Percentiles rank a stretch among this genome's conserved stretches.
Evolutionary conservation across 1,140 invertebrate genomes (phyloP).

Genomic region (Trachelipus rathkii): DNA sequence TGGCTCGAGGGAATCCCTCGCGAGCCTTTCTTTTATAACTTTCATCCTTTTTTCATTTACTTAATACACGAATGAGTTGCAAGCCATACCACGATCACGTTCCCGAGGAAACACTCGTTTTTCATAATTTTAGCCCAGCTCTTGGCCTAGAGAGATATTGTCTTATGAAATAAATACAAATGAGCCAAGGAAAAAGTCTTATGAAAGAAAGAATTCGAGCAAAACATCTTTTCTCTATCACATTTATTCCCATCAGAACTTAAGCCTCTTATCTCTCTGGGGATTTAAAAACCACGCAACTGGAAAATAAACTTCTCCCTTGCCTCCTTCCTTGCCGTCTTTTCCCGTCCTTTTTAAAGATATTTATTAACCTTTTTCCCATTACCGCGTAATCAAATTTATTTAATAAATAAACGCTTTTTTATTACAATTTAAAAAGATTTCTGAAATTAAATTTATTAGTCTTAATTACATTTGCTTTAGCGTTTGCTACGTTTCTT

Average conservation of each 20-base stretch:
- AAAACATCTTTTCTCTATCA: constrained; percentile 13
- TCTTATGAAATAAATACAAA: constrained; percentile 8
- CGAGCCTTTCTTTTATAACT: not conserved
- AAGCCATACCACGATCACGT: not conserved
- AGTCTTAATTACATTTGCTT: not conserved
- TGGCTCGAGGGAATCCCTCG: not conserved
- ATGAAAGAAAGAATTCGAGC: constrained; percentile 1
- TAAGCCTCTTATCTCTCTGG: constrained; percentile 6
- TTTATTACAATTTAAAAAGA: not conserved
- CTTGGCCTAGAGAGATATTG: constrained; percentile 9
- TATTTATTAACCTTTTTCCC: constrained; percentile 2
- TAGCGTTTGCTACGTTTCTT: too few species aligned
- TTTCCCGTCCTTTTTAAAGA: not conserved
- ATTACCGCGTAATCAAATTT: constrained; percentile 9
- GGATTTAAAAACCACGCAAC: constrained; percentile 1
- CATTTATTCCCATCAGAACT: constrained; percentile 4
- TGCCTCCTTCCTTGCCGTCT: not conserved
- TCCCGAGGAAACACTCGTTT: not conserved
- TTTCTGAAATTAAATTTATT: not conserved
- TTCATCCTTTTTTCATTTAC: constrained; percentile 6
- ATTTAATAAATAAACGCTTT: not conserved
- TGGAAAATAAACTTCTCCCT: constrained; percentile 8
- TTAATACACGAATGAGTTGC: constrained; percentile 3
- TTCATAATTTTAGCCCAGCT: not conserved
- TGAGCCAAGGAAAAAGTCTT: not conserved